phyloP scores from a whole-genome alignment of 2,113 vertebrate species.

The Sebastes fasciatus region DNA sequence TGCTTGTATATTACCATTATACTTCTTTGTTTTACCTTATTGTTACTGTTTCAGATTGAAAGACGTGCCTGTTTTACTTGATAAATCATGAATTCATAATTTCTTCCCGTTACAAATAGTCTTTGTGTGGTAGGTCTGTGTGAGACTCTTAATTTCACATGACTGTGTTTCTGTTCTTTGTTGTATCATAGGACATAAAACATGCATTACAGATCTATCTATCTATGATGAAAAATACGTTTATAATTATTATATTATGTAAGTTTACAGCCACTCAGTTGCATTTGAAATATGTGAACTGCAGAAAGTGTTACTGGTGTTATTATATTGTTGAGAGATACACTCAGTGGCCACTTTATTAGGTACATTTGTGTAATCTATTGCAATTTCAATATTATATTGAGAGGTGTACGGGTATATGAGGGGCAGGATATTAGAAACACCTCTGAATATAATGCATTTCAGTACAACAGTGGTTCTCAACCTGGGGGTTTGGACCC shows the following conservation, averaged over 20 bases:
- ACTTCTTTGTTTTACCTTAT: background rate
- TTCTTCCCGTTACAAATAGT: background rate
- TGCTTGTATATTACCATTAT: background rate
- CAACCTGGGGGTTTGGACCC: no score
- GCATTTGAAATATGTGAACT: background rate
- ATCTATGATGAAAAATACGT: background rate
- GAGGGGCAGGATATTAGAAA: background rate
- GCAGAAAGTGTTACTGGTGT: background rate
- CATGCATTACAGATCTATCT: background rate
- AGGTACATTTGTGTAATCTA: background rate
- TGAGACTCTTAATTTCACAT: slow-evolving; percentile 10
- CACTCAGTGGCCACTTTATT: background rate
- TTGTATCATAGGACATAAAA: background rate
- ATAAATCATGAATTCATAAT: slow-evolving; percentile 15
- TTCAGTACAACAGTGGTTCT: background rate
- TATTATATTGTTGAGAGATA: background rate
- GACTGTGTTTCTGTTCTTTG: background rate
- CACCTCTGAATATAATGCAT: background rate
- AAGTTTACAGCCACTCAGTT: background rate
- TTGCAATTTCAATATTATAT: background rate
- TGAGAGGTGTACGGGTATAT: no score
- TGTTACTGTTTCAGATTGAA: background rate
- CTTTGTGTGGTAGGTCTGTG: slow-evolving; percentile 11
- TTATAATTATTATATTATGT: background rate
- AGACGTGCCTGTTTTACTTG: background rate